phyloP scores from a whole-genome alignment of 2,113 vertebrate species.

The Nothocercus nigrocapillus region DNA sequence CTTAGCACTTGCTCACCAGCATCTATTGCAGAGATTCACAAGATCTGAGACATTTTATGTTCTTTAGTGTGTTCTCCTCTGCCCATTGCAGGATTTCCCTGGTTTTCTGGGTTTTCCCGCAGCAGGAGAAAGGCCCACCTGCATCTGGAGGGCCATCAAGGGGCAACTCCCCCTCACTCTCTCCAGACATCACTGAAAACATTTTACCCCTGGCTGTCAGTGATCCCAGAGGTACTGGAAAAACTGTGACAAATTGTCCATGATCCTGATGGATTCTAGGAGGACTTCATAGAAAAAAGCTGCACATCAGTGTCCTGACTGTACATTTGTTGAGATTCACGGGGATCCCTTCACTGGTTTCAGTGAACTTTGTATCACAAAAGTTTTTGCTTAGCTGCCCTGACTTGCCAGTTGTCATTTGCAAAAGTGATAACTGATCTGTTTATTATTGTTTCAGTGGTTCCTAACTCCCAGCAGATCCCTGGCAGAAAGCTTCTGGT shows the following conservation, averaged over 20 bases:
- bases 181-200: background rate
- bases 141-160: background rate
- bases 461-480: background rate
- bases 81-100: background rate
- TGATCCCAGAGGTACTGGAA: background rate
- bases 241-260: background rate
- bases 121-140: background rate
- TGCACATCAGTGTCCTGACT: background rate
- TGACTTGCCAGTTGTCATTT: background rate
- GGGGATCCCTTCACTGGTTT: background rate
- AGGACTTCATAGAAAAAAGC: background rate
- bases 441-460: background rate
- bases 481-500: background rate
- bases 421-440: background rate
- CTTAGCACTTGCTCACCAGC: background rate
- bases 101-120: background rate
- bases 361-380: background rate
- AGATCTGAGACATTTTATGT: background rate
- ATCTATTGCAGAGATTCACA: background rate
- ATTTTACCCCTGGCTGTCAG: background rate
- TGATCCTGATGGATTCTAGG: background rate
- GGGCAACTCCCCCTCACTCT: background rate
- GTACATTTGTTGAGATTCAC: background rate
- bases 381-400: background rate
- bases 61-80: background rate